Evolutionary conservation across 2,113 vertebrate genomes (phyloP).

Genomic region (Elgaria multicarinata): DNA sequence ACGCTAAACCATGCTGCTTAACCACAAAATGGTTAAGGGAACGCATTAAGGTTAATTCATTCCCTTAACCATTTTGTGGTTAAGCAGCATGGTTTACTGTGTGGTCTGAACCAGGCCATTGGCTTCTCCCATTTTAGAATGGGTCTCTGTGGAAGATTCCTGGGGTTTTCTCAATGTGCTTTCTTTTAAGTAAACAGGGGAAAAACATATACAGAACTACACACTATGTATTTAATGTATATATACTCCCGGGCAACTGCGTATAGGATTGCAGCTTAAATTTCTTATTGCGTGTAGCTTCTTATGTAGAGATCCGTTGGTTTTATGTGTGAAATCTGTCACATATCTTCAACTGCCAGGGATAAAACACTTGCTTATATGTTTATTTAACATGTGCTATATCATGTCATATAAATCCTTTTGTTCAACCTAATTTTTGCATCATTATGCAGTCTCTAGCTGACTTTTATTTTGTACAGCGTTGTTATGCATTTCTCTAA

Average conservation of each 20-base stretch:
- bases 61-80: too few species aligned
- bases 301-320: background rate
- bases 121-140: background rate
- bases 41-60: too few species aligned
- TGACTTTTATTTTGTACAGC: conserved; percentile 11
- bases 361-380: background rate
- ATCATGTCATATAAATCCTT: background rate
- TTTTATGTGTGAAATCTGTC: background rate
- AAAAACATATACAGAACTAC: background rate
- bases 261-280: background rate
- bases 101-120: too few species aligned
- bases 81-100: too few species aligned
- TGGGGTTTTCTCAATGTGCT: background rate
- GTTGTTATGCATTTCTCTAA: conserved; percentile 21
- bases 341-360: background rate
- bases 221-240: background rate
- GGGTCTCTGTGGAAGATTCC: background rate
- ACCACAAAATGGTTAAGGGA: too few species aligned
- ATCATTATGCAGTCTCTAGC: background rate
- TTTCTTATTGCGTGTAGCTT: background rate
- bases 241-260: background rate
- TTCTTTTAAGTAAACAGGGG: background rate
- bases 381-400: background rate
- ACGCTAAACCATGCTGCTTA: too few species aligned
- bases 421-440: background rate